A percentile compares a stretch with the other conserved stretches of the same genome.
These are phyloP conservation scores for Conistra vaccinii DNA, from an alignment of 2,888 invertebrate genomes.

Conservation along the genomic window DNA sequence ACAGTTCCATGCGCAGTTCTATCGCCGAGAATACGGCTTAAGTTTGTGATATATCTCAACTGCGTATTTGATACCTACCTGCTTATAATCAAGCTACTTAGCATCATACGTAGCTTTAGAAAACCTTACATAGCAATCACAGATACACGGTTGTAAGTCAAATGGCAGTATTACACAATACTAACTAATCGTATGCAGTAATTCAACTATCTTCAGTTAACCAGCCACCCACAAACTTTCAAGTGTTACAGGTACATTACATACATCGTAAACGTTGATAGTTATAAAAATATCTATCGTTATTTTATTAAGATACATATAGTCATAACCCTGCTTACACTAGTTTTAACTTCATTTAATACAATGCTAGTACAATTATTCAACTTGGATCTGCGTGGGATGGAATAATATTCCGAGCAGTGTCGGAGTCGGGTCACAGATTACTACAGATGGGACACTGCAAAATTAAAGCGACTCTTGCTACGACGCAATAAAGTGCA, in stretches of 20 bases:
- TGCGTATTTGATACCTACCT: not conserved
- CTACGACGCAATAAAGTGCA: too few relatives aligned
- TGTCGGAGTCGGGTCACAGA: not conserved
- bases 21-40: too few relatives aligned
- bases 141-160: not conserved
- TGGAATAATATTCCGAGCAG: constrained; percentile 5
- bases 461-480: too few relatives aligned
- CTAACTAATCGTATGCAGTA: not conserved
- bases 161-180: not conserved
- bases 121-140: constrained; percentile 1
- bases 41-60: constrained; percentile 3
- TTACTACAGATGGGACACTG: too few relatives aligned
- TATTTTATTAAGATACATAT: constrained; percentile 63
- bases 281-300: constrained; percentile 69
- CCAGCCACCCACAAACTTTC: constrained; percentile 56
- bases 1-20: too few relatives aligned
- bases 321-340: constrained; percentile 60
- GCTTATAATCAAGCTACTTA: too few relatives aligned
- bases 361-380: constrained; percentile 57
- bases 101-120: not conserved
- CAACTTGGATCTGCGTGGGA: constrained; percentile 38
- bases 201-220: constrained; percentile 38
- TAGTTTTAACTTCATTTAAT: constrained; percentile 60
- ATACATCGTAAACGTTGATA: constrained; percentile 66
- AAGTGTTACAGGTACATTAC: constrained; percentile 69